Percentiles rank a stretch among this genome's conserved stretches.
These are phyloP conservation scores for Hymenopus coronatus DNA, from an alignment of 2,888 invertebrate genomes.

Conservation along the genomic window DNA sequence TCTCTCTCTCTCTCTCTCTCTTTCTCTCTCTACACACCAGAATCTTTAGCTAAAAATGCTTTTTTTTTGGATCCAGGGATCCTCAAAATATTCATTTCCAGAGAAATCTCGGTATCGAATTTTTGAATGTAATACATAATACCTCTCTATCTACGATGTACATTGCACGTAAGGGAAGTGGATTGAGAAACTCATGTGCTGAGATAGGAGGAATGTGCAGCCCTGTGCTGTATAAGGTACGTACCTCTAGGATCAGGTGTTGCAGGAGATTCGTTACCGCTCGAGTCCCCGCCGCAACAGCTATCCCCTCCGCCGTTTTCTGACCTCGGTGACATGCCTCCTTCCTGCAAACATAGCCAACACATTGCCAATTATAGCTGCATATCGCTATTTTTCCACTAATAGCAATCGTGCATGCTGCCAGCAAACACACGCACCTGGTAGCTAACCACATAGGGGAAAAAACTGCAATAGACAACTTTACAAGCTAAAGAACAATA, in stretches of 20 bases:
- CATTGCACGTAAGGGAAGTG: too few relatives aligned
- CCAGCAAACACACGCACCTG: not conserved
- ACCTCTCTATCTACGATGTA: too few relatives aligned
- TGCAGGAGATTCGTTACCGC: slow-evolving; percentile 44
- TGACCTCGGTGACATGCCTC: slow-evolving; percentile 44
- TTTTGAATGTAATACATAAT: too few relatives aligned
- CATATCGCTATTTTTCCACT: not conserved
- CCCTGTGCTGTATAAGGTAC: not conserved
- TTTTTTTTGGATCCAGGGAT: too few relatives aligned
- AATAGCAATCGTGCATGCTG: not conserved
- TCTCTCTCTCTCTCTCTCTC: too few relatives aligned
- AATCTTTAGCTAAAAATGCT: too few relatives aligned
- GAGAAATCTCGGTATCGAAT: too few relatives aligned
- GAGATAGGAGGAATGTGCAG: not conserved
- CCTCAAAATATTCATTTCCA: too few relatives aligned
- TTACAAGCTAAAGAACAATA: not conserved
- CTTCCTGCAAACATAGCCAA: slow-evolving; percentile 42
- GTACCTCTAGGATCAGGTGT: slow-evolving; percentile 25
- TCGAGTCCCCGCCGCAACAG: slow-evolving; percentile 42
- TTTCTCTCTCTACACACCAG: too few relatives aligned
- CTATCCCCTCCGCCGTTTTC: slow-evolving; percentile 45
- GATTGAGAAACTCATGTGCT: not conserved
- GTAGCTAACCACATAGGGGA: not conserved
- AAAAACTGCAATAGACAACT: not conserved
- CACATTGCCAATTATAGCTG: not conserved